These are phyloP conservation scores for Siniperca scherzeri DNA, from an alignment of 2,797 vertebrate species.

Conservation along the genomic window DNA sequence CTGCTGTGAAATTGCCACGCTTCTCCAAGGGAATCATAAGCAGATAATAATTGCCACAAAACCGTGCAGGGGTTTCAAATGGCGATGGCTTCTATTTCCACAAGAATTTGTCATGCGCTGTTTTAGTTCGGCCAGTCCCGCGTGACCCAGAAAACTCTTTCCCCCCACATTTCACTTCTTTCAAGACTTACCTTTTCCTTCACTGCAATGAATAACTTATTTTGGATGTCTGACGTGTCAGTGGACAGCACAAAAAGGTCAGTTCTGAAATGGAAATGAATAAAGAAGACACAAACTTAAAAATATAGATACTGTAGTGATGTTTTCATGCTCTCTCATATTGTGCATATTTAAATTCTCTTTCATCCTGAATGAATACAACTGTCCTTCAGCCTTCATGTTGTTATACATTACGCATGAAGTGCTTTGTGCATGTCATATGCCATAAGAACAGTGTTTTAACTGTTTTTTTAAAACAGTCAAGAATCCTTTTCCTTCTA, in stretches of 20 bases:
- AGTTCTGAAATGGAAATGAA: background rate
- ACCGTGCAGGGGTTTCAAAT: conserved; percentile 22
- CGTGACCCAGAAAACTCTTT: background rate
- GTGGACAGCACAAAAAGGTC: background rate
- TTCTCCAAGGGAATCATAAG: conserved; percentile 44
- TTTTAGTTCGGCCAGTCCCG: conserved; percentile 4
- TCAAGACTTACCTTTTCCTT: conserved; percentile 1
- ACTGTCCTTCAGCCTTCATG: background rate
- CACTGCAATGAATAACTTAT: background rate
- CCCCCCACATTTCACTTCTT: background rate
- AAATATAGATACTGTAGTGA: background rate
- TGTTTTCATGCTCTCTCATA: background rate
- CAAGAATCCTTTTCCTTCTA: background rate
- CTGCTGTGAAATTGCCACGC: conserved; percentile 48
- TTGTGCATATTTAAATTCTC: background rate
- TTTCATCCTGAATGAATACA: background rate
- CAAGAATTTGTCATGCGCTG: conserved; percentile 12
- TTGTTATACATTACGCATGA: background rate
- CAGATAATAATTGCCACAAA: conserved; percentile 51
- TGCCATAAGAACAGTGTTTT: background rate
- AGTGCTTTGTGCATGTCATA: background rate
- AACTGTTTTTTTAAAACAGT: too few species aligned
- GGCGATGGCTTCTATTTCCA: conserved; percentile 14
- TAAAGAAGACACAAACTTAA: background rate
- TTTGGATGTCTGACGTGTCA: background rate